Evolutionary conservation across 1,140 invertebrate species (phyloP).

Genomic region (Caenorhabditis briggsae): DNA sequence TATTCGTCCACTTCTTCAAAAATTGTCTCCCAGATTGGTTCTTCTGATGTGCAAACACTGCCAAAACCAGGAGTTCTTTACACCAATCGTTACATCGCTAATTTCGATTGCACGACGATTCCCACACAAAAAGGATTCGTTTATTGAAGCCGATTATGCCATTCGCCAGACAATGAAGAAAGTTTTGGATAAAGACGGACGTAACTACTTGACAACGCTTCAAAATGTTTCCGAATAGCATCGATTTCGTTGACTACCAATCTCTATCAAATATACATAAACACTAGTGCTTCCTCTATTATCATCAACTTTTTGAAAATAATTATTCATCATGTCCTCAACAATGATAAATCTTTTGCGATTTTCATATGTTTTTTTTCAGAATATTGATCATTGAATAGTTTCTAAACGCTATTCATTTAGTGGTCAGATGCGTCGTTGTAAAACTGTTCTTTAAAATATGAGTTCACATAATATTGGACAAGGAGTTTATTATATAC

Average conservation of each 20-base stretch:
- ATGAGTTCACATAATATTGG: neutral
- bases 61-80: neutral
- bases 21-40: neutral
- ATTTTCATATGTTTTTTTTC: too few relatives aligned
- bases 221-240: too few relatives aligned
- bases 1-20: neutral
- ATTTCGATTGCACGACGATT: neutral
- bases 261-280: too few relatives aligned
- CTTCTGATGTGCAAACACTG: slow-evolving; percentile 28
- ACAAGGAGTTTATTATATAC: neutral
- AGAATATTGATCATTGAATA: too few relatives aligned
- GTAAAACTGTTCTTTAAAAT: neutral
- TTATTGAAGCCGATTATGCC: neutral
- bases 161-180: slow-evolving; percentile 11
- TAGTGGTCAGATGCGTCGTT: neutral
- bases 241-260: too few relatives aligned
- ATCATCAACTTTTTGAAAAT: too few relatives aligned
- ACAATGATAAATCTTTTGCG: too few relatives aligned
- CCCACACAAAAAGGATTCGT: neutral
- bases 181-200: neutral
- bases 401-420: too few relatives aligned
- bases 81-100: neutral
- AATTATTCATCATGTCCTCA: too few relatives aligned
- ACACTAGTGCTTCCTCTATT: too few relatives aligned
- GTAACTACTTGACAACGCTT: too few relatives aligned